phyloP scores from a whole-genome alignment of 2,113 vertebrate genomes.

The Varanus komodoensis region DNA sequence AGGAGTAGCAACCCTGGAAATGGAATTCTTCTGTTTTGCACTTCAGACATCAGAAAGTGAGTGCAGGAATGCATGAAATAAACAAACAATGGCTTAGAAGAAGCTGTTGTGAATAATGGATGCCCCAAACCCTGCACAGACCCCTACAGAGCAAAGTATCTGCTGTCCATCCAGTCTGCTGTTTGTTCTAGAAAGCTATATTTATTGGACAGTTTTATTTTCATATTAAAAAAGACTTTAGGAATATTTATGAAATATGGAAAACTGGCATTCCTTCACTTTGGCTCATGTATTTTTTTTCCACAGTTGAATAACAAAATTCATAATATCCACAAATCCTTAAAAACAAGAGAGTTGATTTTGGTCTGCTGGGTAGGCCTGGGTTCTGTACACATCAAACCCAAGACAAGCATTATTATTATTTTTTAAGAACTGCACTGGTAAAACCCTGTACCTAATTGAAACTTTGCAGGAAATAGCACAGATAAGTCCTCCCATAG shows the following conservation, averaged over 20 bases:
- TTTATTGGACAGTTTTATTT: background rate
- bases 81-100: too few relatives aligned
- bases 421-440: background rate
- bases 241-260: background rate
- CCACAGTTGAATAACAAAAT: background rate
- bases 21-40: too few relatives aligned
- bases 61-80: too few relatives aligned
- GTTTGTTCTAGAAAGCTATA: background rate
- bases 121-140: background rate
- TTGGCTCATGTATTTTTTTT: background rate
- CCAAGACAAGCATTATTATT: background rate
- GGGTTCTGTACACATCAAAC: background rate
- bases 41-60: too few relatives aligned
- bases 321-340: background rate
- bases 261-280: background rate
- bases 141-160: background rate
- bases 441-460: background rate
- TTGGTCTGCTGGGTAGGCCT: background rate
- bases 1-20: too few relatives aligned
- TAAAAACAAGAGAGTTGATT: background rate
- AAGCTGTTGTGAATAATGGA: too few relatives aligned
- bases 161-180: background rate
- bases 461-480: constrained; percentile 26
- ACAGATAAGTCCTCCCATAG: constrained; percentile 7
- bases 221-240: background rate